A percentile compares a stretch with the other conserved stretches of the same genome.
Conservation (phyloP, 2,113 vertebrate species). For the Solenodon paradoxus region DNA sequence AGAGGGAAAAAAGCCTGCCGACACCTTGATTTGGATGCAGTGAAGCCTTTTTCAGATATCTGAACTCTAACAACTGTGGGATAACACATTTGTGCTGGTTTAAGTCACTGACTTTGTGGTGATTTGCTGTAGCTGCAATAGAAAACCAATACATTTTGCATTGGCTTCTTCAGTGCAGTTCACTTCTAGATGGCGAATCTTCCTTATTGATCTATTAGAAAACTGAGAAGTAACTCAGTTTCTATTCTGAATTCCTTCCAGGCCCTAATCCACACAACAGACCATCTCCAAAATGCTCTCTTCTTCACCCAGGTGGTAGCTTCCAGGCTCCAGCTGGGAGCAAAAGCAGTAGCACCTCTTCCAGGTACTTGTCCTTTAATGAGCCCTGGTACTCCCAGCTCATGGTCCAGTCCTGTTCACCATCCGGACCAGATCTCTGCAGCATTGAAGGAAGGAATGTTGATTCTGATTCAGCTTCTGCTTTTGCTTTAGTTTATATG, state of each 20-base stretch:
- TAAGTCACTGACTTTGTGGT: too few relatives aligned
- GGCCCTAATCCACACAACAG: background rate
- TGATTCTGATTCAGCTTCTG: background rate
- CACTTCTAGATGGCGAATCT: background rate
- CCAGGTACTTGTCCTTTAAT: accelerated
- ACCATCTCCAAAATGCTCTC: background rate
- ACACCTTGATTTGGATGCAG: accelerated
- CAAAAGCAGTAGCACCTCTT: background rate
- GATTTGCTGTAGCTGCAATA: background rate
- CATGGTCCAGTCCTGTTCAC: accelerated
- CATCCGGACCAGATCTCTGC: accelerated
- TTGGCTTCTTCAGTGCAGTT: background rate
- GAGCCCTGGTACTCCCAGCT: accelerated
- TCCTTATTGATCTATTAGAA: background rate
- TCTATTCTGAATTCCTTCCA: background rate
- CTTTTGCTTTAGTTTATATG: background rate
- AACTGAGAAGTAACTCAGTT: background rate
- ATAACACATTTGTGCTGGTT: background rate
- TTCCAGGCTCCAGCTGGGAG: background rate
- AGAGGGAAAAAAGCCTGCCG: background rate
- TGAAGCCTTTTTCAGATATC: background rate
- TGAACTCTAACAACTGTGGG: background rate
- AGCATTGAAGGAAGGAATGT: background rate
- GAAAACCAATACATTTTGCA: accelerated
- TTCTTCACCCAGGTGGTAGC: background rate